phyloP scores from a whole-genome alignment of 2,888 invertebrate species.

The Alloscopus bannaensis region DNA sequence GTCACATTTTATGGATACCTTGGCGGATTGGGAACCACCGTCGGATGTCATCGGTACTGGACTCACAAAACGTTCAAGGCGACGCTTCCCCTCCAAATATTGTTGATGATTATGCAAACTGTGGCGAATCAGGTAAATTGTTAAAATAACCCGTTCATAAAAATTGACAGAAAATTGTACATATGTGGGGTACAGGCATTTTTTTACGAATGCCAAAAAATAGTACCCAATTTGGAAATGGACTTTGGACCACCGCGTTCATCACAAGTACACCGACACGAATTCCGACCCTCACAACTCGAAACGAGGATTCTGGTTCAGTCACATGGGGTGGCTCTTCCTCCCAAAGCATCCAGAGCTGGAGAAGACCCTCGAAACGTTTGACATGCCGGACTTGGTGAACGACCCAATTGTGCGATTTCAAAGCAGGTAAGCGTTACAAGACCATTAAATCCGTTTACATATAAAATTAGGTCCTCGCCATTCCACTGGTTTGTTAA shows the following conservation, averaged over 20 bases:
- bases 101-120: constrained; percentile 88
- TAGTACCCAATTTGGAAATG: neutral
- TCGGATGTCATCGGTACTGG: constrained; percentile 97
- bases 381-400: constrained; percentile 89
- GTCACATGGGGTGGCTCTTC: constrained; percentile 96
- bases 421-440: constrained; percentile 88
- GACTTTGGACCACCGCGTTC: constrained; percentile 82
- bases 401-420: constrained; percentile 87
- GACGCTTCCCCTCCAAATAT: constrained; percentile 85
- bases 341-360: constrained; percentile 94
- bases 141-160: neutral
- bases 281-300: constrained; percentile 96
- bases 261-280: constrained; percentile 95
- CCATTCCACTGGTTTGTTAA: neutral
- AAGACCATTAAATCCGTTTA: too few species aligned
- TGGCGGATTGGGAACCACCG: constrained; percentile 84
- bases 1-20: constrained; percentile 14
- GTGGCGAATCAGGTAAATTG: constrained; percentile 78
- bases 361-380: constrained; percentile 86
- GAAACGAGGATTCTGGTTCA: constrained; percentile 93
- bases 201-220: neutral
- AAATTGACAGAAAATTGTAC: neutral
- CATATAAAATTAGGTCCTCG: too few species aligned
- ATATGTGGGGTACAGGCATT: neutral
- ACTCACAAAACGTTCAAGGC: constrained; percentile 95